Conservation (phyloP, 1,140 invertebrate genomes). For the Cydia fagiglandana region DNA sequence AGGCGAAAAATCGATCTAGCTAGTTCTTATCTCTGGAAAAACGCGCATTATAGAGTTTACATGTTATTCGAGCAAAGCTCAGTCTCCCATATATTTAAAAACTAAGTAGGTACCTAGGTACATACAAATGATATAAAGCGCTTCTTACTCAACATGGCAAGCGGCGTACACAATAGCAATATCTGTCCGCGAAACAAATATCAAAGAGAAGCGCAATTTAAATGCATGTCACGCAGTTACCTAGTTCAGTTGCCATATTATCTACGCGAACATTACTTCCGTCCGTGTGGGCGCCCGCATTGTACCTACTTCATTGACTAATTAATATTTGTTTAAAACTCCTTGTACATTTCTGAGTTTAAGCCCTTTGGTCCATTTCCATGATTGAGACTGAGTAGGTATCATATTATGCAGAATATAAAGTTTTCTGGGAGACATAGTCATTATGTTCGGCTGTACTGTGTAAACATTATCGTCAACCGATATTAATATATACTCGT, state of each 20-base stretch:
- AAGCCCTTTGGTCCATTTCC: background rate
- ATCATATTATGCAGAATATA: too few species aligned
- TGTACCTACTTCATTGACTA: constrained; percentile 32
- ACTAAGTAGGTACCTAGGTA: too few species aligned
- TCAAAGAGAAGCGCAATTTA: constrained; percentile 35
- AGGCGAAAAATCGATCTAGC: too few species aligned
- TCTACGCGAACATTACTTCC: constrained; percentile 66
- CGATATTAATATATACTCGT: too few species aligned
- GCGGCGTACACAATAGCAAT: background rate
- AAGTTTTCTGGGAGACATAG: too few species aligned
- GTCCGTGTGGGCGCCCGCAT: constrained; percentile 69
- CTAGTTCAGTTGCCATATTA: constrained; percentile 60
- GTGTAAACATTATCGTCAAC: too few species aligned
- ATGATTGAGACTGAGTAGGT: too few species aligned
- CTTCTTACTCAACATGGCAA: background rate
- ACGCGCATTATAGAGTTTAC: too few species aligned
- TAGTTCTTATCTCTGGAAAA: too few species aligned
- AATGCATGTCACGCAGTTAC: constrained; percentile 58
- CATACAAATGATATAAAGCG: background rate
- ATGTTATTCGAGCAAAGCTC: too few species aligned
- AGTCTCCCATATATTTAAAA: too few species aligned
- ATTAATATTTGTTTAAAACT: background rate
- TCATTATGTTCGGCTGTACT: too few species aligned
- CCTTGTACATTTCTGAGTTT: background rate
- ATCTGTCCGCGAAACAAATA: constrained; percentile 8